A percentile compares a stretch with the other conserved stretches of the same genome.
phyloP scores from a whole-genome alignment of 1,140 invertebrate species.

The Drosophila ironensis region DNA sequence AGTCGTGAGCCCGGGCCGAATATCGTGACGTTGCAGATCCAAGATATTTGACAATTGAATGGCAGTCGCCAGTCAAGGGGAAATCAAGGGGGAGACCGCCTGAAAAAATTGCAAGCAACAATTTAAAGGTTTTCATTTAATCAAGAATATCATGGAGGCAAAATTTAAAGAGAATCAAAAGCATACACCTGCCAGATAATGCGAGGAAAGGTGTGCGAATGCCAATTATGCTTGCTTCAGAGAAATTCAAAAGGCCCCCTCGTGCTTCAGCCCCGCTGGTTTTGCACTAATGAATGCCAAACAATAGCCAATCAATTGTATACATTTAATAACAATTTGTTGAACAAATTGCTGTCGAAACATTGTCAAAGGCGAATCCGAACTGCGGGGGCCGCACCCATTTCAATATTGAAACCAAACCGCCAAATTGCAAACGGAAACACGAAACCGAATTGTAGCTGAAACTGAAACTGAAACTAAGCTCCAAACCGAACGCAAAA shows the following conservation, averaged over 20 bases:
- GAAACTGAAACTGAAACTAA: constrained; percentile 3
- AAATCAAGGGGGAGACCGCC: background rate
- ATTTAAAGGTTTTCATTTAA: too few species aligned
- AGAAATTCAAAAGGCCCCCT: background rate
- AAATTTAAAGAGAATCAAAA: too few species aligned
- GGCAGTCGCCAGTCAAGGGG: constrained; percentile 52
- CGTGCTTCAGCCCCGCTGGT: background rate
- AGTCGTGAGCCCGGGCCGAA: constrained; percentile 20
- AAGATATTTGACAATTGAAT: constrained; percentile 74
- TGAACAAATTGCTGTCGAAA: constrained; percentile 63
- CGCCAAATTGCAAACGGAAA: constrained; percentile 46
- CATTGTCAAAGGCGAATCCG: constrained; percentile 43
- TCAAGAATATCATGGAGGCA: too few species aligned
- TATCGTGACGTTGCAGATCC: constrained; percentile 64
- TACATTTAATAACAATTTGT: constrained; percentile 64
- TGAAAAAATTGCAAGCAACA: too few species aligned
- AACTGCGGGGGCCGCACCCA: constrained; percentile 50
- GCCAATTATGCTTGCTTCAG: background rate
- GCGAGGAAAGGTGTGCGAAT: too few species aligned
- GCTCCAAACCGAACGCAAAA: constrained; percentile 1
- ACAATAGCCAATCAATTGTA: constrained; percentile 58
- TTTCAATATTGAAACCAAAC: constrained; percentile 54
- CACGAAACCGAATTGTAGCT: constrained; percentile 2
- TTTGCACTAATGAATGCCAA: constrained; percentile 39
- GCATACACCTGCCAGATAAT: too few species aligned